Conservation (phyloP, 2,113 vertebrate species). For the Pygoscelis antarcticus region DNA sequence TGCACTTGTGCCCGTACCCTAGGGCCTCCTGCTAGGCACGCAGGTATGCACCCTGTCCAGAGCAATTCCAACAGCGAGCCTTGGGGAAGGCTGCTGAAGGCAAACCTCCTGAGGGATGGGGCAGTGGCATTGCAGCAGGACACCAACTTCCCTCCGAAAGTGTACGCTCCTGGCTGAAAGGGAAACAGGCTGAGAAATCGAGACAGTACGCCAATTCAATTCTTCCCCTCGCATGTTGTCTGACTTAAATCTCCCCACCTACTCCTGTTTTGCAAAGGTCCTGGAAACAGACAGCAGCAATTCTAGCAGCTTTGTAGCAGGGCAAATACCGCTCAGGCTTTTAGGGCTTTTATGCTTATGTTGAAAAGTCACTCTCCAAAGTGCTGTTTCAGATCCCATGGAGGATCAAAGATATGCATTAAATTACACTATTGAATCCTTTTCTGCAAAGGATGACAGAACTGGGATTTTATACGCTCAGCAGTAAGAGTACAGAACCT, state of each 20-base stretch:
- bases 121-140: not conserved
- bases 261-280: not conserved
- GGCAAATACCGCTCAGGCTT: not conserved
- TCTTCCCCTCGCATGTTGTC: not conserved
- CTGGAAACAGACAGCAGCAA: not conserved
- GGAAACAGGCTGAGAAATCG: not conserved
- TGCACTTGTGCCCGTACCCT: fast-evolving
- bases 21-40: not conserved
- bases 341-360: constrained; percentile 20
- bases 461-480: constrained; percentile 8
- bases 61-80: not conserved
- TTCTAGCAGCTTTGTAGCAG: not conserved
- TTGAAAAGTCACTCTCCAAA: constrained; percentile 20
- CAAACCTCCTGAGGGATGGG: not conserved
- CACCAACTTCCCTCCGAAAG: not conserved
- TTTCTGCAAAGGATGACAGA: constrained; percentile 14
- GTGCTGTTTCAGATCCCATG: not conserved
- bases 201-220: not conserved
- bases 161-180: not conserved
- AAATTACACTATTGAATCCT: constrained; percentile 9
- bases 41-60: fast-evolving
- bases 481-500: not conserved
- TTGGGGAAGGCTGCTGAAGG: not conserved
- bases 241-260: not conserved
- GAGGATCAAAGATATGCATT: constrained; percentile 30